Conservation (phyloP, 2,113 vertebrate species). For the Bungarus multicinctus region DNA sequence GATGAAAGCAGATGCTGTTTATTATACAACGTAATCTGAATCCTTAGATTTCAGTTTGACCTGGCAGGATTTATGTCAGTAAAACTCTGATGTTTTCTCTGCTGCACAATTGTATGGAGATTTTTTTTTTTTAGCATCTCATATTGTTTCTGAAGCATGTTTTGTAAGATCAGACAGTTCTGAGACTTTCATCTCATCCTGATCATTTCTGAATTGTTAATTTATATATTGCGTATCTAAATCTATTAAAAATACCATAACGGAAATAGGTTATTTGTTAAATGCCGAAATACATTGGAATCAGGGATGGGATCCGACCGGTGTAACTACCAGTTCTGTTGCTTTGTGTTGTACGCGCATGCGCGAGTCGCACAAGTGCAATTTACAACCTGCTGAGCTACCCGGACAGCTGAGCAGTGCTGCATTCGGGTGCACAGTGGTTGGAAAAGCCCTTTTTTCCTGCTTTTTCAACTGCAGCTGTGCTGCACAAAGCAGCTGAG, state of each 20-base stretch:
- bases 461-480: no score
- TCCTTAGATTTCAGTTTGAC: conserved; percentile 65
- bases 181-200: conserved; percentile 1
- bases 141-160: conserved; percentile 31
- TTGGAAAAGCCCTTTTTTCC: no score
- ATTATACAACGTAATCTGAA: conserved; percentile 61
- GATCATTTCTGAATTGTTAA: neutral
- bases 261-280: neutral
- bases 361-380: no score
- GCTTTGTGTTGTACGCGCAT: no score
- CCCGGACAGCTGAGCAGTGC: no score
- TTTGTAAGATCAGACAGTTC: conserved; percentile 34
- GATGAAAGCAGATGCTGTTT: conserved; percentile 68
- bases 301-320: no score
- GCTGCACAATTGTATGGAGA: neutral
- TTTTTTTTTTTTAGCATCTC: conserved; percentile 29
- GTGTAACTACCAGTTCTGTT: no score
- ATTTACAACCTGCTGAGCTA: no score
- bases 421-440: no score
- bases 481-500: no score
- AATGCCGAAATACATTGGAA: neutral
- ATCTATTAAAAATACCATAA: neutral
- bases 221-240: neutral
- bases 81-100: conserved; percentile 20
- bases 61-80: conserved; percentile 62